Evolutionary conservation across 1,140 invertebrate genomes (phyloP).

Genomic region (Drosophila sulfurigaster): DNA sequence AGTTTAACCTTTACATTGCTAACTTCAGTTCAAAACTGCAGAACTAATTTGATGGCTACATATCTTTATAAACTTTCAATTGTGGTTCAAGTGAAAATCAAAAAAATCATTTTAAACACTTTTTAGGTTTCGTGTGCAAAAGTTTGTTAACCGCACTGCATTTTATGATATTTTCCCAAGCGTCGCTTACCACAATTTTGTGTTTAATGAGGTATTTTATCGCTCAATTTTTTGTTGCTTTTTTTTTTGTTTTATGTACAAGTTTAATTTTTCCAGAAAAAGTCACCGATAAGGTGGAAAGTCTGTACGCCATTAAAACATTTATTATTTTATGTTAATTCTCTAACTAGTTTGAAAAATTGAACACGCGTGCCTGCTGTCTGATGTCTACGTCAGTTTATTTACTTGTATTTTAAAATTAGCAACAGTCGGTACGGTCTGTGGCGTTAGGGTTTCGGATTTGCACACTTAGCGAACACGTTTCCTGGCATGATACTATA

Average conservation of each 20-base stretch:
- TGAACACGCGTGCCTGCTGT: conserved; percentile 41
- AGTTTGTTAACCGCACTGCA: conserved; percentile 56
- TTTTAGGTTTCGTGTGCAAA: conserved; percentile 52
- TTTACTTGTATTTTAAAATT: conserved; percentile 41
- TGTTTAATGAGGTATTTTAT: conserved; percentile 35
- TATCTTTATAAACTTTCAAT: conserved; percentile 40
- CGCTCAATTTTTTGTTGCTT: neutral
- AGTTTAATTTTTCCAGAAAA: conserved; percentile 18
- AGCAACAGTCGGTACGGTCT: conserved; percentile 27
- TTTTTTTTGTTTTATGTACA: neutral
- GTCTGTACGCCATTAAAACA: neutral
- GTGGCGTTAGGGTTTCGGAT: conserved; percentile 11
- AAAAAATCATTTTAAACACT: neutral
- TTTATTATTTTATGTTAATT: conserved; percentile 1
- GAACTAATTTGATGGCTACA: neutral
- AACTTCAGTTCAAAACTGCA: conserved; percentile 42
- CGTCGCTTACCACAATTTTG: conserved; percentile 43
- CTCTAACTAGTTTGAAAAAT: conserved; percentile 24
- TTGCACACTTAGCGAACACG: conserved; percentile 43
- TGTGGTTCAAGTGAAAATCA: neutral
- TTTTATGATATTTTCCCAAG: conserved; percentile 19
- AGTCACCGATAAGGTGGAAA: conserved; percentile 1
- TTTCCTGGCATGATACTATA: conserved; percentile 33
- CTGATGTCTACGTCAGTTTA: conserved; percentile 31
- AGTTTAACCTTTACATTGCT: conserved; percentile 53